These are phyloP conservation scores for Eupeodes corollae DNA, from an alignment of 1,140 invertebrate species.

Conservation along the genomic window DNA sequence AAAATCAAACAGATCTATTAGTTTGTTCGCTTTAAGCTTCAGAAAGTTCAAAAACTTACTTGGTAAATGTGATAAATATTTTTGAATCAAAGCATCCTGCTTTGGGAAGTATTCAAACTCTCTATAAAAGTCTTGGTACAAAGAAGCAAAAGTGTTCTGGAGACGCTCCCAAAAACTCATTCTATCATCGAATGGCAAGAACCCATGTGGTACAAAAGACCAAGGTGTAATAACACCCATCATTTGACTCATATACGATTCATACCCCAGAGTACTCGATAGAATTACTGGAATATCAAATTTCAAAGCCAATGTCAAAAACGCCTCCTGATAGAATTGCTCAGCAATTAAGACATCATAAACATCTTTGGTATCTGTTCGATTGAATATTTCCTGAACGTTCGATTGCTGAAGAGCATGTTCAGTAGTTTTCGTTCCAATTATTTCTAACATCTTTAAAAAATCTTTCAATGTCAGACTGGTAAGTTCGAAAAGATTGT, in stretches of 20 bases:
- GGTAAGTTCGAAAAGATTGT: slow-evolving; percentile 28
- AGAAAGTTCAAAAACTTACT: background rate
- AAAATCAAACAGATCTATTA: background rate
- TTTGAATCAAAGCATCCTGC: slow-evolving; percentile 24
- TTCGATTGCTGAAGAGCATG: slow-evolving; percentile 30
- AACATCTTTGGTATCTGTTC: slow-evolving; percentile 21
- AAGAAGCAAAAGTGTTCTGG: slow-evolving; percentile 10
- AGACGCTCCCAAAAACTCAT: slow-evolving; percentile 36
- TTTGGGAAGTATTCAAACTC: slow-evolving; percentile 18
- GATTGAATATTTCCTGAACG: slow-evolving; percentile 31
- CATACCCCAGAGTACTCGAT: slow-evolving; percentile 24
- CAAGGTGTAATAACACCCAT: slow-evolving; percentile 26
- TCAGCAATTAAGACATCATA: slow-evolving; percentile 38
- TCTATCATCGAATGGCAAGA: slow-evolving; percentile 18
- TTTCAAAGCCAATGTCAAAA: slow-evolving; percentile 31
- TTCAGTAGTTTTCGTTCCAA: slow-evolving; percentile 21
- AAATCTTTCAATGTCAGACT: slow-evolving; percentile 24
- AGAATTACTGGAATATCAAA: slow-evolving; percentile 35
- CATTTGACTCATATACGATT: slow-evolving; percentile 25
- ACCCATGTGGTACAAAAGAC: slow-evolving; percentile 30
- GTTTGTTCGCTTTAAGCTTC: background rate
- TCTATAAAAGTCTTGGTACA: slow-evolving; percentile 14
- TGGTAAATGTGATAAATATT: slow-evolving; percentile 20
- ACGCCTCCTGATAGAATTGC: slow-evolving; percentile 35
- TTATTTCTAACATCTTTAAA: slow-evolving; percentile 26